These are phyloP conservation scores for Datnioides undecimradiatus DNA, from an alignment of 2,113 vertebrate genomes.

Conservation along the genomic window DNA sequence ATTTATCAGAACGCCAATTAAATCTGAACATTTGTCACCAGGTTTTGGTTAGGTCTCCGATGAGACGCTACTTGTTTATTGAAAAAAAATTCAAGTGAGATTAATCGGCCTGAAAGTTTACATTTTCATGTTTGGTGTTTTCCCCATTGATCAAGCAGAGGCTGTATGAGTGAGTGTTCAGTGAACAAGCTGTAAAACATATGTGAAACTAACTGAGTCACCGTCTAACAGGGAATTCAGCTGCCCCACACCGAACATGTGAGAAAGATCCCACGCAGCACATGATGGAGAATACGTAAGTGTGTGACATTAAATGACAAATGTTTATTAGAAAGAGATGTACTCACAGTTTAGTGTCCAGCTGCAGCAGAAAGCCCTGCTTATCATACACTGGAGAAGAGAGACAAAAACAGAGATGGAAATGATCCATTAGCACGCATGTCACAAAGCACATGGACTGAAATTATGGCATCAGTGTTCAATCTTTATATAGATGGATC, in stretches of 20 bases:
- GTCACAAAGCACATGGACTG: not conserved
- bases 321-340: slow-evolving; percentile 8
- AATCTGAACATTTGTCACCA: slow-evolving; percentile 25
- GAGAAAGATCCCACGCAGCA: not conserved
- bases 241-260: slow-evolving; percentile 7
- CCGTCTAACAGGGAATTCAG: slow-evolving; percentile 10
- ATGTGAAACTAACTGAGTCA: slow-evolving; percentile 31
- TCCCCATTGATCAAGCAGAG: slow-evolving; percentile 31
- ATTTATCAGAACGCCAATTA: slow-evolving; percentile 33
- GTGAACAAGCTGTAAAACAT: slow-evolving; percentile 43
- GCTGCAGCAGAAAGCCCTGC: slow-evolving; percentile 94
- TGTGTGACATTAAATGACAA: slow-evolving; percentile 1
- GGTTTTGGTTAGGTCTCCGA: slow-evolving; percentile 8
- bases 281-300: slow-evolving; percentile 1
- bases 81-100: slow-evolving; percentile 49
- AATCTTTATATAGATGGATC: slow-evolving; percentile 1
- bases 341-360: slow-evolving; percentile 98
- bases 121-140: slow-evolving; percentile 40
- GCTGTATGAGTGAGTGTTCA: slow-evolving; percentile 25
- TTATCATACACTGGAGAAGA: slow-evolving; percentile 92
- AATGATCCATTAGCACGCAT: slow-evolving; percentile 9
- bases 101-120: slow-evolving; percentile 56
- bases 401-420: slow-evolving; percentile 41
- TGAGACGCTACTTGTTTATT: slow-evolving; percentile 39
- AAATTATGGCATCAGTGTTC: not conserved